Percentiles rank a stretch among this genome's conserved stretches.
Evolutionary conservation across 2,888 invertebrate species (phyloP).

Genomic region (Hofmannophila pseudospretella): DNA sequence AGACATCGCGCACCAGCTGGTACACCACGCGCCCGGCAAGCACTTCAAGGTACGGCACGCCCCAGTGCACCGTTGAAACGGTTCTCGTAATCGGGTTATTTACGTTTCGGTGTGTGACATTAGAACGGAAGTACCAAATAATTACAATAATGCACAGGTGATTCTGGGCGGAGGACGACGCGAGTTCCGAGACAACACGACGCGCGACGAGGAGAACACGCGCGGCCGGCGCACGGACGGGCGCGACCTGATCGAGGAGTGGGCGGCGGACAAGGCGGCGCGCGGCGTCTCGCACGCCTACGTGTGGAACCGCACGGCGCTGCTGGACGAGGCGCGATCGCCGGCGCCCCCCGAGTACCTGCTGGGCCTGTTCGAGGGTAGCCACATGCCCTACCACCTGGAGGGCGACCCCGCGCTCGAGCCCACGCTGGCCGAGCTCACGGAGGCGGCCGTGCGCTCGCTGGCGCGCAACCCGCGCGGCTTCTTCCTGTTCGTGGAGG

Average conservation of each 20-base stretch:
- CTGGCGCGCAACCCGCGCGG: constrained; percentile 81
- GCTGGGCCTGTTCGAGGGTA: constrained; percentile 61
- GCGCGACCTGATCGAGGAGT: constrained; percentile 77
- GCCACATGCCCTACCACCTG: constrained; percentile 69
- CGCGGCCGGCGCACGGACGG: constrained; percentile 73
- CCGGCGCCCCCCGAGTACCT: constrained; percentile 56
- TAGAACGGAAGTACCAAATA: too few relatives aligned
- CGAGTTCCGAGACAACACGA: constrained; percentile 62
- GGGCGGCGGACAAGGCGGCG: constrained; percentile 58
- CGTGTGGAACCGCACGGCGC: constrained; percentile 66
- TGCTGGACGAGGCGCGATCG: constrained; percentile 49
- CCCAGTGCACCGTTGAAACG: not conserved
- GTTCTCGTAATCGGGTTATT: not conserved
- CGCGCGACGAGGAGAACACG: constrained; percentile 56
- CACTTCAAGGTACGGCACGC: constrained; percentile 75
- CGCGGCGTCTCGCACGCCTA: constrained; percentile 40
- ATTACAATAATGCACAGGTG: constrained; percentile 17
- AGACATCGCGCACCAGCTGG: constrained; percentile 73
- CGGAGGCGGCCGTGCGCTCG: constrained; percentile 80
- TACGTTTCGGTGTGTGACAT: too few relatives aligned
- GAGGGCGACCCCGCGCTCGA: constrained; percentile 40
- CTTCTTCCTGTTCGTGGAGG: constrained; percentile 86
- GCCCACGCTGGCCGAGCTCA: constrained; percentile 77
- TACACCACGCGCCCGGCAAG: constrained; percentile 71
- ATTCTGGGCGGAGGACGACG: constrained; percentile 79